phyloP scores from a whole-genome alignment of 2,888 invertebrate species.

The Nemotelus pantherinus region DNA sequence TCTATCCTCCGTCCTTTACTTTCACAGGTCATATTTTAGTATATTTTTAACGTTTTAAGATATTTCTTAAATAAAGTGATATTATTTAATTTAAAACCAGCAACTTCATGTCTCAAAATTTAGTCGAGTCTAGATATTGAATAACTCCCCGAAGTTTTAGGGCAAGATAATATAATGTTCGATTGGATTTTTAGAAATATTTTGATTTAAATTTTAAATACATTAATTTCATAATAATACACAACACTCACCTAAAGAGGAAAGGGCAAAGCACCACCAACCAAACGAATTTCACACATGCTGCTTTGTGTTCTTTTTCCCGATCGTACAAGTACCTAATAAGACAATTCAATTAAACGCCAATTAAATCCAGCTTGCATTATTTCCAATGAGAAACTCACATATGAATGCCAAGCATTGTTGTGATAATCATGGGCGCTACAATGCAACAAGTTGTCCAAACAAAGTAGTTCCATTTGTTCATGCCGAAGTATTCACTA shows the following conservation, averaged over 20 bases:
- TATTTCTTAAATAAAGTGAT: no score
- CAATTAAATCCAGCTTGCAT: not conserved
- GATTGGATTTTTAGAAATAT: not conserved
- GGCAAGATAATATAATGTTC: no score
- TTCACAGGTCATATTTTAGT: no score
- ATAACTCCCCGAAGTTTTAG: no score
- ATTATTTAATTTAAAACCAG: no score
- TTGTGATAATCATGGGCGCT: conserved; percentile 57
- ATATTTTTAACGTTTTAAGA: no score
- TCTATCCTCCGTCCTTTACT: no score
- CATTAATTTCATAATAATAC: not conserved
- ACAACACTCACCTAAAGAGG: conserved; percentile 55
- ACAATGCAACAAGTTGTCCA: conserved; percentile 58
- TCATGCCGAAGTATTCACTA: conserved; percentile 55
- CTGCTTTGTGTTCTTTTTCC: conserved; percentile 52
- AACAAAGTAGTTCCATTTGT: conserved; percentile 56
- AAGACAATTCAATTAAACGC: not conserved
- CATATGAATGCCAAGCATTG: conserved; percentile 58
- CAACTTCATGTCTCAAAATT: no score
- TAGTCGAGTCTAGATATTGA: no score
- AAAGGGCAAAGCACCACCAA: conserved; percentile 56
- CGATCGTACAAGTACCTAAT: conserved; percentile 57
- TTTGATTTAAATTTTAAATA: not conserved
- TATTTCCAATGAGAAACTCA: conserved; percentile 51
- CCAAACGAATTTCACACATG: conserved; percentile 52